Conservation (phyloP, 92 coral and sea anemone genomes). For the Galaxea fascicularis region DNA sequence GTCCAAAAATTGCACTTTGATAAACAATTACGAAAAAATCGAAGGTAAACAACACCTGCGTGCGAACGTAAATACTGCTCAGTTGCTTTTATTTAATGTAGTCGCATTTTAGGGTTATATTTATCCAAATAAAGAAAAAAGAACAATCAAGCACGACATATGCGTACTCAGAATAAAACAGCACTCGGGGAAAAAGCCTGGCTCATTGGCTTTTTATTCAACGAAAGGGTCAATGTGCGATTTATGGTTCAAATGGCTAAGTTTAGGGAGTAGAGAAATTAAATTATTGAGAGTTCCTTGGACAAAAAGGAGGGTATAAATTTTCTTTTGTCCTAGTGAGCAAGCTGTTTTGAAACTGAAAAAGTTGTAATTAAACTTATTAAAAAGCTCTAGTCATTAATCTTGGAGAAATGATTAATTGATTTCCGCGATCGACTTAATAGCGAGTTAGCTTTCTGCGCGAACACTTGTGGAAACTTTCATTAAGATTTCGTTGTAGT, state of each 20-base stretch:
- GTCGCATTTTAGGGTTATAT: not conserved
- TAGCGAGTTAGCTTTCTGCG: not conserved
- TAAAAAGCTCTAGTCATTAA: not conserved
- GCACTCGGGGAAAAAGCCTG: too few relatives aligned
- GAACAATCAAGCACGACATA: not conserved
- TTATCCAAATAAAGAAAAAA: not conserved
- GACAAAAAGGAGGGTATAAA: too few relatives aligned
- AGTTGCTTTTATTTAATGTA: not conserved
- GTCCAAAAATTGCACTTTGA: too few relatives aligned
- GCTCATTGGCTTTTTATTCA: too few relatives aligned
- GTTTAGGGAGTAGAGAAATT: too few relatives aligned
- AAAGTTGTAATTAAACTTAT: not conserved
- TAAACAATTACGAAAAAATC: too few relatives aligned
- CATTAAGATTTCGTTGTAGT: not conserved
- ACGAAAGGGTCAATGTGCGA: too few relatives aligned
- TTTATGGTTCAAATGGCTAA: too few relatives aligned
- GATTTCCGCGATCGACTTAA: not conserved
- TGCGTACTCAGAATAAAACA: too few relatives aligned
- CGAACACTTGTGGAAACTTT: not conserved
- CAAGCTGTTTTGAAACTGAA: slow-evolving; percentile 1
- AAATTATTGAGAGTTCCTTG: too few relatives aligned
- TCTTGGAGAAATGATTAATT: not conserved
- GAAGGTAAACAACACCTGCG: too few relatives aligned
- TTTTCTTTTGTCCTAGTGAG: not conserved
- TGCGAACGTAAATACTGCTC: not conserved